Base-by-base conservation (phyloP, 2,797 vertebrate species). In the Sebastes cheni region DNA sequence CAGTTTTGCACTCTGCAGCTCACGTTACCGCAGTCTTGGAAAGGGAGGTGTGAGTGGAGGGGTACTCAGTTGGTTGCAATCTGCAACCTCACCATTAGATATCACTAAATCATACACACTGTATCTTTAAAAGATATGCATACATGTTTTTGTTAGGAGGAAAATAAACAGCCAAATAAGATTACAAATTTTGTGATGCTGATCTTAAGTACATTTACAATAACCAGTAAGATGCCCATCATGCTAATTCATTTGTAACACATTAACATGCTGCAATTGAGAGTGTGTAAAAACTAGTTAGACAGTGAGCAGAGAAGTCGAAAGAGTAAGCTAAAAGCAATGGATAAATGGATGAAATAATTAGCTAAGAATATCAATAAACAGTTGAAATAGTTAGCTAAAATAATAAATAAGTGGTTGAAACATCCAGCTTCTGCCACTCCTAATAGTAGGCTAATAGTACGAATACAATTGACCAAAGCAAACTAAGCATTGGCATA, bases 21-120 rank as follows among this genome's bases (percentile, higher is more conserved):
- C 42, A 46, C 42, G 42, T 46, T 46, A 46, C 42, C 0, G 7
- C 42, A 46, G 42, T 46, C 16, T 46, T 46, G 16, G 16, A 46
- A 46, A 46, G 42, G 16, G 42, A 46, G 16, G 18, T 0, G 0
- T 50, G 18, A 50, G 0, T 50, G 8, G 46, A 50, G 46, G 18
- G 46, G 46, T 20, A 50, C 46, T 20, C 46, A 16, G 39, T 16
- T 16, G 39, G 39, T 42, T 42, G 39, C 14, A 50, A 50, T 50
- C 46, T 50, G 46, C 46, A 50, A 50, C 46, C 46, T 20, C 46
- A 50, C 18, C 46, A 20, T 18, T 50, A 50, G 46, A 20, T 50
- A 20, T 20, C 46, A 50, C 46, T 50, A 50, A 50, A 50, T 50
- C 46, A 0, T 50, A 20, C 46, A 50, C 46, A 50, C 18, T 20